A percentile compares a stretch with the other conserved stretches of the same genome.
Conservation (phyloP, 2,888 invertebrate genomes). For the Apantesis nais region DNA sequence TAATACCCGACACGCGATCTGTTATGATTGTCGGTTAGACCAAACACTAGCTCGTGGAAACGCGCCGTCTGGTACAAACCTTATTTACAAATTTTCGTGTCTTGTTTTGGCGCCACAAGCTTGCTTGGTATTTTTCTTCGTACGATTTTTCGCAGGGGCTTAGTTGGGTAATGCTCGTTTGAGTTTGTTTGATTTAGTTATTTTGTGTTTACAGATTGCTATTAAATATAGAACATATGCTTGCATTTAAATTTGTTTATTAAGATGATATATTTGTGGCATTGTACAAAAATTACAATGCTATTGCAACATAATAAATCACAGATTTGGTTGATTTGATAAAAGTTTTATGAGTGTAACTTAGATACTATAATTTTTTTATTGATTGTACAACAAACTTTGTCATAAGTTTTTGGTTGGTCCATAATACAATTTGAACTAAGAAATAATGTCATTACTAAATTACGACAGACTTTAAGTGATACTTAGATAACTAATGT, state of each 20-base stretch:
- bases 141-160: slow-evolving; percentile 2
- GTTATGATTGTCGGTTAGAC: slow-evolving; percentile 27
- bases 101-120: slow-evolving; percentile 39
- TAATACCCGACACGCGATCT: slow-evolving; percentile 45
- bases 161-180: background rate
- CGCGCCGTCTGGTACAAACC: slow-evolving; percentile 24
- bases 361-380: background rate
- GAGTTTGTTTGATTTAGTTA: background rate
- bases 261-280: background rate
- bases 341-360: background rate
- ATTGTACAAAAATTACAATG: no score
- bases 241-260: background rate
- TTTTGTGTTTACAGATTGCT: background rate
- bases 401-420: background rate
- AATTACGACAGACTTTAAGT: background rate
- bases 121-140: slow-evolving; percentile 19
- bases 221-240: background rate
- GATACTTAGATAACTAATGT: background rate
- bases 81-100: slow-evolving; percentile 44
- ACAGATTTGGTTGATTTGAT: background rate
- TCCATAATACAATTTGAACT: background rate
- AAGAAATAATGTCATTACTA: background rate
- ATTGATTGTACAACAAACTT: background rate
- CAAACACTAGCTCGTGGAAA: slow-evolving; percentile 40
- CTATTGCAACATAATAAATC: no score